Base-by-base conservation (phyloP, 1,140 invertebrate species). In the Yoshiicerus persimilis region DNA sequence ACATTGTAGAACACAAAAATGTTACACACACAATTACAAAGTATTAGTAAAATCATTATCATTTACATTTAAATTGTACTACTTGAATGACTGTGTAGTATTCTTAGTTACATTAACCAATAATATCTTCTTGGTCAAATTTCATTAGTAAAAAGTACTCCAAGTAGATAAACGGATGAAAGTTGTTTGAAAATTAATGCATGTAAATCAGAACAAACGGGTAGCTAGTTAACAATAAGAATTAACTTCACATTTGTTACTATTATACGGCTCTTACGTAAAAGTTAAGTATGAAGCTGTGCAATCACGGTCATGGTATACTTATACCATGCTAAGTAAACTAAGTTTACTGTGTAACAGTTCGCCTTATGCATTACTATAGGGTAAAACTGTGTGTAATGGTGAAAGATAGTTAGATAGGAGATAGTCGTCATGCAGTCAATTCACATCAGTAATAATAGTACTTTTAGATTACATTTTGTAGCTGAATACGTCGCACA, bases 381-480 rank as follows among this genome's bases (percentile, higher is more conserved):
- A 23, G 23, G 10, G 62, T 25, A 20, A 34, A n/a, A 6, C 11
- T 38, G n/a, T 80, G n/a, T 80, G 75, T 80, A 80, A 80, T 80
- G 75, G 75, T 80, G 75, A 80, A 80, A 80, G 75, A 80, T 80
- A 80, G 75, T 34, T 16, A 70, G 75, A 80, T 36, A 80, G 75
- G 34, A 38, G 75, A 80, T 80, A 80, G 75, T 80, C 75, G 75
- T 80, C 75, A 80, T 30, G 11, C 75, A 80, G 75, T 80, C 75
- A 36, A 30, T 36, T 38, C 75, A 36, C 75, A n/a, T 38, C 75
- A 36, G 75, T 36, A 80, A 80, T 80, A 80, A 80, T 80, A 38
- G 32, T 80, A 80, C 75, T 80, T 80, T 80, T 80, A 88, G 87
- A 88, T 88, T 88, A 88, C 80, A 85, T 88, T 88, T 85, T 84